A percentile compares a stretch with the other conserved stretches of the same genome.
These are phyloP conservation scores for Magallana ariakensis DNA, from an alignment of 1,140 invertebrate species.

Conservation along the genomic window DNA sequence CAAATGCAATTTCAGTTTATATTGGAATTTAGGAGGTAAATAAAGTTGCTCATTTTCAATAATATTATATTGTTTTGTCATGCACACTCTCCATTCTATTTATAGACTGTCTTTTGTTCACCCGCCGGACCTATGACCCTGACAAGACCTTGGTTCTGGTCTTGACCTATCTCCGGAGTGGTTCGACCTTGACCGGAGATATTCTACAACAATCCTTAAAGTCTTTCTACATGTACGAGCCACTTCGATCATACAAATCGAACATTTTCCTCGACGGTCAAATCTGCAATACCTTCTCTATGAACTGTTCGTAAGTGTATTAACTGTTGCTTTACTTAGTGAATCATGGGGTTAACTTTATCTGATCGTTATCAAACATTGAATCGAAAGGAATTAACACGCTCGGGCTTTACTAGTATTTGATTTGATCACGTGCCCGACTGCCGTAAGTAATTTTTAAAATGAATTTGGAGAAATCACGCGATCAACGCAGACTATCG, in stretches of 20 bases:
- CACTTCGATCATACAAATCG: conserved; percentile 38
- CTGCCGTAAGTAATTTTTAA: no score
- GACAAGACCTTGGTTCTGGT: not conserved
- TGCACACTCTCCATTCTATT: not conserved
- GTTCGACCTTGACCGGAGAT: conserved; percentile 51
- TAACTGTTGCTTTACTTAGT: not conserved
- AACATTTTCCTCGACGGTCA: not conserved
- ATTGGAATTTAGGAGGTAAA: no score
- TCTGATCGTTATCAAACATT: no score
- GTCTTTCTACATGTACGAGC: conserved; percentile 54
- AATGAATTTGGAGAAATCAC: no score
- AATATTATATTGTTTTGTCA: no score
- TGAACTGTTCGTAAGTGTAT: not conserved
- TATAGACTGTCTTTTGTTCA: not conserved
- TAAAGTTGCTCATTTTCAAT: no score
- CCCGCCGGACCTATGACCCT: not conserved
- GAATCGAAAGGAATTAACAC: no score
- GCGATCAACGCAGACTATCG: no score
- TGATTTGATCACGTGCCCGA: no score
- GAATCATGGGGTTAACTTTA: no score
- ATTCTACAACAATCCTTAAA: conserved; percentile 48
- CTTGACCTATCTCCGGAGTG: conserved; percentile 47
- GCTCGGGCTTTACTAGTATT: no score
- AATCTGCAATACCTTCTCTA: not conserved
- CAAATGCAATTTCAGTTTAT: no score